A percentile compares a stretch with the other conserved stretches of the same genome.
These are phyloP conservation scores for Penaeus indicus DNA, from an alignment of 1,140 invertebrate species.

Conservation along the genomic window DNA sequence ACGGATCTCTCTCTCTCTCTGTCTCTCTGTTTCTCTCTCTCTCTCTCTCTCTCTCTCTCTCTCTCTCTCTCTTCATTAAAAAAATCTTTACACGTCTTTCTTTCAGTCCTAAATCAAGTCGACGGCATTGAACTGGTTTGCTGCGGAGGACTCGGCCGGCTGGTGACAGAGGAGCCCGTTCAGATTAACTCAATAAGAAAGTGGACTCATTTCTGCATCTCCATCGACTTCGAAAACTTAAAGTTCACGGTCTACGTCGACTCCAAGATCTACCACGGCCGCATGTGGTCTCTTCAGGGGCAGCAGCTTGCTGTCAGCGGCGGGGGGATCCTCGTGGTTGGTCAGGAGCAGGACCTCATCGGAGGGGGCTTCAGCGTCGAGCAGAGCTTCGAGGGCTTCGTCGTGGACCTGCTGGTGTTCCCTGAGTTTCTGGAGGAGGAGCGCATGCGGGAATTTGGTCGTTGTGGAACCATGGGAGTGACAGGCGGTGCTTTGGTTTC, in stretches of 20 bases:
- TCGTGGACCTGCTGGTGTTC: slow-evolving; percentile 52
- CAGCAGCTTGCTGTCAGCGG: slow-evolving; percentile 29
- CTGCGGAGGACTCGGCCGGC: slow-evolving; percentile 53
- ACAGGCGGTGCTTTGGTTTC: slow-evolving; percentile 44
- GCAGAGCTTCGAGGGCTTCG: slow-evolving; percentile 57
- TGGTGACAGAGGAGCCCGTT: slow-evolving; percentile 12
- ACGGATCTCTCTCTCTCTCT: too few relatives aligned
- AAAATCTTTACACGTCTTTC: not conserved
- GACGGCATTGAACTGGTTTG: slow-evolving; percentile 39
- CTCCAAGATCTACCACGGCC: slow-evolving; percentile 16
- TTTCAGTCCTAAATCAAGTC: slow-evolving; percentile 47
- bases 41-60: too few relatives aligned
- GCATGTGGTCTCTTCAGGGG: slow-evolving; percentile 15
- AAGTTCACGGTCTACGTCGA: slow-evolving; percentile 35
- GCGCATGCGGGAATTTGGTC: slow-evolving; percentile 39
- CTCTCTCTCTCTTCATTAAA: too few relatives aligned
- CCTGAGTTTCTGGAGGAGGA: slow-evolving; percentile 22
- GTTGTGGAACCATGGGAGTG: slow-evolving; percentile 11
- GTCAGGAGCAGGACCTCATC: slow-evolving; percentile 61
- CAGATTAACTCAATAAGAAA: not conserved
- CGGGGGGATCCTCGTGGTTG: slow-evolving; percentile 60
- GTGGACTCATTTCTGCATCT: slow-evolving; percentile 58
- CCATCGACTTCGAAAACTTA: slow-evolving; percentile 42
- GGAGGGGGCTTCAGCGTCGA: slow-evolving; percentile 48
- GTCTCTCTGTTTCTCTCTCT: not conserved